phyloP scores from a whole-genome alignment of 2,888 invertebrate species.

The Clusia tigrina region DNA sequence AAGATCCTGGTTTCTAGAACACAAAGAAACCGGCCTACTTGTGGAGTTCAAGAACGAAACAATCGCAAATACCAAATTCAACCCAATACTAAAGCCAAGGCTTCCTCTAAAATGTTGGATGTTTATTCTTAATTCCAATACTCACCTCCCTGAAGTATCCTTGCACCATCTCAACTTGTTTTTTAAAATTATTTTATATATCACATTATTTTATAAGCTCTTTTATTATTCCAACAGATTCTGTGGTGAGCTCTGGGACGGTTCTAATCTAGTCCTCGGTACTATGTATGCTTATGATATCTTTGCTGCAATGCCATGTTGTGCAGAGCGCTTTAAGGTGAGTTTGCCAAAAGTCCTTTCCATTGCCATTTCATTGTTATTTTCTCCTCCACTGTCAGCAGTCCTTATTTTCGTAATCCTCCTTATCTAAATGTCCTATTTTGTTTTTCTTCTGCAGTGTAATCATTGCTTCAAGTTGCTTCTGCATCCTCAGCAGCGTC shows the following conservation, averaged over 20 bases:
- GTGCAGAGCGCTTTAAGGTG: conserved; percentile 90
- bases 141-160: conserved; percentile 12
- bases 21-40: too few relatives aligned
- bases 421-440: not conserved
- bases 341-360: too few relatives aligned
- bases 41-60: too few relatives aligned
- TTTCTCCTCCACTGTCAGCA: not conserved
- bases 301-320: conserved; percentile 96
- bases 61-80: too few relatives aligned
- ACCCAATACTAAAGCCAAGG: not conserved
- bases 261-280: conserved; percentile 90
- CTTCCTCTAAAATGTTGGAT: not conserved
- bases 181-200: conserved; percentile 3
- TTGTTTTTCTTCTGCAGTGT: conserved; percentile 71
- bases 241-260: conserved; percentile 90
- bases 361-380: too few relatives aligned
- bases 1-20: too few relatives aligned
- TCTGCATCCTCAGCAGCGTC: conserved; percentile 83
- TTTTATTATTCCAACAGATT: conserved; percentile 62
- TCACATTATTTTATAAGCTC: not conserved
- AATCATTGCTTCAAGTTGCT: conserved; percentile 90
- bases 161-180: conserved; percentile 13
- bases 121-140: too few relatives aligned
- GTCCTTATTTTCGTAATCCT: not conserved
- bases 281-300: conserved; percentile 99